A percentile compares a stretch with the other conserved stretches of the same genome.
phyloP scores from a whole-genome alignment of 2,797 vertebrate genomes.

The Sandelia bainsii region DNA sequence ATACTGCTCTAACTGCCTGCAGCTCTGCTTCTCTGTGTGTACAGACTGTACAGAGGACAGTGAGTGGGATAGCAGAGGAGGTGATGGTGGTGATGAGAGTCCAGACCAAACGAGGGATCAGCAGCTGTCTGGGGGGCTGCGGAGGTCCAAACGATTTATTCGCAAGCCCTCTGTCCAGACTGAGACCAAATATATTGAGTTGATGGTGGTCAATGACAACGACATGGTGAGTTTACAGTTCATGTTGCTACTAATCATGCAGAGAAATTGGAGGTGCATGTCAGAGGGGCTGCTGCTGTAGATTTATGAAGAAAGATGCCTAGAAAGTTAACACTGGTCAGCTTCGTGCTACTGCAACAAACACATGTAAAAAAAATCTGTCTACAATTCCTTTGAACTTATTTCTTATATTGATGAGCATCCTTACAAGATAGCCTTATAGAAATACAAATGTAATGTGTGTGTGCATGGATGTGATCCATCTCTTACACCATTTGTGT shows the following conservation, averaged over 20 bases:
- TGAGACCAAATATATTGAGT: slow-evolving; percentile 97
- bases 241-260: not conserved
- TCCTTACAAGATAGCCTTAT: not conserved
- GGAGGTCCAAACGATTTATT: slow-evolving; percentile 78
- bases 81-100: slow-evolving; percentile 52
- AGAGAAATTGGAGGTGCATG: not conserved
- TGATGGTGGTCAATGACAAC: slow-evolving; percentile 96
- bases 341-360: not conserved
- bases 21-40: slow-evolving; percentile 51
- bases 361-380: not conserved
- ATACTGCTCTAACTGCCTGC: slow-evolving; percentile 20
- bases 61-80: slow-evolving; percentile 65
- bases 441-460: not conserved
- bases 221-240: slow-evolving; percentile 76
- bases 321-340: not conserved
- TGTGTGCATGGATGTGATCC: slow-evolving; percentile 7
- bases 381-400: not conserved
- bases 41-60: slow-evolving; percentile 75
- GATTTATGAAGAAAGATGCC: too few relatives aligned
- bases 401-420: not conserved
- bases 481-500: slow-evolving; percentile 51
- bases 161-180: slow-evolving; percentile 91
- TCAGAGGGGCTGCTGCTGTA: not conserved
- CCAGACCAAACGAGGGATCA: slow-evolving; percentile 52
- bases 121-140: slow-evolving; percentile 66